A percentile compares a stretch with the other conserved stretches of the same genome.
Conservation (phyloP, 2,797 vertebrate species). For the Esox masquinongy region DNA sequence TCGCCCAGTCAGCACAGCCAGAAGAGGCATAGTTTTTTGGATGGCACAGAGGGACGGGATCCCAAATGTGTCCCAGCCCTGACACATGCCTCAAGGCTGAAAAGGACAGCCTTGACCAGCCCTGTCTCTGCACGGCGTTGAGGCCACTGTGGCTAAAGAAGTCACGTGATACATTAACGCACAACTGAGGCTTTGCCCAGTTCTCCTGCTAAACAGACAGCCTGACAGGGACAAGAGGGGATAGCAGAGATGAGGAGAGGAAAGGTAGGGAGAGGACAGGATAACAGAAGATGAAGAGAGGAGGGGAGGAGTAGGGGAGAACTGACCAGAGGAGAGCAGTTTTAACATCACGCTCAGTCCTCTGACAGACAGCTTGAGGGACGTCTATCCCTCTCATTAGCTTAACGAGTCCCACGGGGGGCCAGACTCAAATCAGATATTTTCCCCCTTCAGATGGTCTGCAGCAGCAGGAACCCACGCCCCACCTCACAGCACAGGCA, state of each 20-base stretch:
- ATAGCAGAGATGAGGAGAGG: slow-evolving; percentile 22
- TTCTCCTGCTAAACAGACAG: slow-evolving; percentile 36
- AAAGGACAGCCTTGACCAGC: not conserved
- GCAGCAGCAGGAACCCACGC: not conserved
- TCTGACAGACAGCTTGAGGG: not conserved
- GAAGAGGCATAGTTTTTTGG: slow-evolving; percentile 45
- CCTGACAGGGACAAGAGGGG: not conserved
- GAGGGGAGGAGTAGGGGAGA: not conserved
- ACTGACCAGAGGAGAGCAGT: not conserved
- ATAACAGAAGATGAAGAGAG: not conserved
- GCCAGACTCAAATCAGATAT: not conserved
- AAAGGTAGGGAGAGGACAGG: slow-evolving; percentile 8
- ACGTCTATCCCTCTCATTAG: not conserved
- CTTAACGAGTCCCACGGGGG: slow-evolving; percentile 9
- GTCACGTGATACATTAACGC: slow-evolving; percentile 16
- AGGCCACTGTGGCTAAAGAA: slow-evolving; percentile 15
- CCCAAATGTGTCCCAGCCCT: slow-evolving; percentile 52
- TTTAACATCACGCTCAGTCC: not conserved
- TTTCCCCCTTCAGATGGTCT: not conserved
- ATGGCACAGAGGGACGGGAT: slow-evolving; percentile 55
- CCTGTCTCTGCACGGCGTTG: slow-evolving; percentile 24
- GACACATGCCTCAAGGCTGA: slow-evolving; percentile 47
- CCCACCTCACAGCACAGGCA: slow-evolving; percentile 1
- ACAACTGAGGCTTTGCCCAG: slow-evolving; percentile 53
- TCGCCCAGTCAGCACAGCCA: slow-evolving; percentile 56